A percentile compares a stretch with the other conserved stretches of the same genome.
phyloP scores from a whole-genome alignment of 2,797 vertebrate genomes.

The Melopsittacus undulatus region DNA sequence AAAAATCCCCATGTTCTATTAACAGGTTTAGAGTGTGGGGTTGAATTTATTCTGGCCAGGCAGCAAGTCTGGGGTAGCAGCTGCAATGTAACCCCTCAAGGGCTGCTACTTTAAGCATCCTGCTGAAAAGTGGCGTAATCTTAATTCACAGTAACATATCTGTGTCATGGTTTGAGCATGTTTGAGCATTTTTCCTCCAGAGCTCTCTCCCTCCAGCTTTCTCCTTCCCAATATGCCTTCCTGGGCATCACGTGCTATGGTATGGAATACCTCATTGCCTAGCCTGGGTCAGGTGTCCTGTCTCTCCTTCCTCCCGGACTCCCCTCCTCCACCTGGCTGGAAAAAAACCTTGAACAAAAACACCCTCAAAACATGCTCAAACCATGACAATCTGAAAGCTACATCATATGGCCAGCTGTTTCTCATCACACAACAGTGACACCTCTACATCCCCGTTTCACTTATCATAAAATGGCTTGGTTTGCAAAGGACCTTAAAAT shows the following conservation, averaged over 20 bases:
- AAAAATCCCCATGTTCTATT: accelerated
- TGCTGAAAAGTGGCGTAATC: background rate
- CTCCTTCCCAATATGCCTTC: too few relatives aligned
- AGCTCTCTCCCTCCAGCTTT: too few relatives aligned
- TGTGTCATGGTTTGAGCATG: too few relatives aligned
- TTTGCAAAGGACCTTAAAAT: background rate
- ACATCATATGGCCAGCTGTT: background rate
- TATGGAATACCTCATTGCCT: too few relatives aligned
- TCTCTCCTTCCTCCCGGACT: too few relatives aligned
- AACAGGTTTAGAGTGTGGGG: background rate
- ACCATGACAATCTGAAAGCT: too few relatives aligned
- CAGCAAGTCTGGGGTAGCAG: background rate
- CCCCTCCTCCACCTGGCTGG: too few relatives aligned
- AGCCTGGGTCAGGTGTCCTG: too few relatives aligned
- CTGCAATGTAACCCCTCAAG: accelerated
- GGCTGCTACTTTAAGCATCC: background rate
- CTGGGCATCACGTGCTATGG: too few relatives aligned
- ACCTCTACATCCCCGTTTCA: background rate
- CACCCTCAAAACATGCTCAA: too few relatives aligned
- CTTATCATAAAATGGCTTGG: background rate
- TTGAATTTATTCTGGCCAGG: background rate
- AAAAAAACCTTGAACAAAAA: too few relatives aligned
- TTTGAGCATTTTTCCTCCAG: too few relatives aligned
- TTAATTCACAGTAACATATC: background rate
- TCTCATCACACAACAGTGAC: background rate